Base-by-base conservation (phyloP, 2,797 vertebrate species). In the Perodicticus potto region DNA sequence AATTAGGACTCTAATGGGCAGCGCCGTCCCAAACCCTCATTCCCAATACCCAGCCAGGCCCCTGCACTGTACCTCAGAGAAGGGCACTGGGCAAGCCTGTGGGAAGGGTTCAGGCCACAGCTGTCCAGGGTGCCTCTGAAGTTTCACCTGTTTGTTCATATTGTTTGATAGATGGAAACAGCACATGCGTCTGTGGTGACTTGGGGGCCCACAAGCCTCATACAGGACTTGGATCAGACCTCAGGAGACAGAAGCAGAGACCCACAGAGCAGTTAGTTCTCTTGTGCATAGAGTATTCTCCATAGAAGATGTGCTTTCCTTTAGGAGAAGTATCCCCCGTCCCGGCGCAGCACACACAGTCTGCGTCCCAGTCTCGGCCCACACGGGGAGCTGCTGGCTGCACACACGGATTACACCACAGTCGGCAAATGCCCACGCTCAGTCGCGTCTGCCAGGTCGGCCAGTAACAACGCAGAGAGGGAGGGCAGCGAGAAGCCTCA, bases 381-480 rank as follows among this genome's bases (percentile, higher is more conserved):
- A 20, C 37, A 78, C 70, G 77, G 92, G 87, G 49, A 81, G 69
- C 93, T 78, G 78, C 20, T 83, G 78, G 29, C 19, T 49, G 16
- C 91, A 73, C 43, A 59, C 37, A 22, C 69, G 27, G 96, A 97
- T 97, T 97, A 96, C 96, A 97, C 74, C 93, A 95, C 84, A 40
- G 63, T 94, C 97, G 96, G 91, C 91, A 94, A 93, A 93, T 88
- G 92, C 97, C 91, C 96, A 92, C 89, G 93, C 97, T 97, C 92
- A 87, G 97, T 98, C 96, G 97, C 95, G 95, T 97, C 98, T 96
- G 87, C 82, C 83, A 97, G 0, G 22, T 93, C 96, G 97, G 97
- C 96, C 96, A 96, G 94, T 95, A 97, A 97, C 4, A 23, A 95
- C 61, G 94, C 96, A 89, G 96, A 97, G 97, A 43, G 65, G 96